Evolutionary conservation across 2,797 vertebrate genomes (phyloP).

Genomic region (Tapera naevia): DNA sequence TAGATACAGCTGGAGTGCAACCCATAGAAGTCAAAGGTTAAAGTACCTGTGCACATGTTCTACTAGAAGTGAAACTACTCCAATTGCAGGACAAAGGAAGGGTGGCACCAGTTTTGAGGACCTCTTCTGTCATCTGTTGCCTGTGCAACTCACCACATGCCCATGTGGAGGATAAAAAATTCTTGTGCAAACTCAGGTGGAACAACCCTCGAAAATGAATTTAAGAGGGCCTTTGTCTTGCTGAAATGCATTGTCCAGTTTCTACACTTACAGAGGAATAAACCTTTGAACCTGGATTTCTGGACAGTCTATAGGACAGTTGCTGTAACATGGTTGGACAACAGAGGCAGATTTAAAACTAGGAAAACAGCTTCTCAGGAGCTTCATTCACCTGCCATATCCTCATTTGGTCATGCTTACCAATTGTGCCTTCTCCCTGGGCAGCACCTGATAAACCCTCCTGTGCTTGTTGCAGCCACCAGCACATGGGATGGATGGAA

Average conservation of each 20-base stretch:
- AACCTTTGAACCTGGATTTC: neutral
- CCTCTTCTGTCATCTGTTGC: constrained; percentile 72
- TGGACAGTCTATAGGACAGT: neutral
- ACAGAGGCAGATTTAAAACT: neutral
- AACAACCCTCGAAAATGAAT: neutral
- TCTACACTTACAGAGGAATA: neutral
- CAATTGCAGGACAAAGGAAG: constrained; percentile 40
- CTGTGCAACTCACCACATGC: constrained; percentile 43
- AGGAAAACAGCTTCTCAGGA: neutral
- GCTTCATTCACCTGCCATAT: too few relatives aligned
- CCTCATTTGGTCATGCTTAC: too few relatives aligned
- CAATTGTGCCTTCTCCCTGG: too few relatives aligned
- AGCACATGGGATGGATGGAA: neutral
- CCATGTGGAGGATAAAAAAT: neutral
- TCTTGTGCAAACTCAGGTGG: neutral
- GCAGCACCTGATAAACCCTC: too few relatives aligned
- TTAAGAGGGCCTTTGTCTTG: neutral
- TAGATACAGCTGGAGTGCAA: neutral
- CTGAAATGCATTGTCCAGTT: neutral
- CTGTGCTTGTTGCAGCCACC: neutral
- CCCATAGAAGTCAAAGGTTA: neutral
- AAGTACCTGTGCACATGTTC: neutral
- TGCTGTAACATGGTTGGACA: neutral
- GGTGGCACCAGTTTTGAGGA: constrained; percentile 35
- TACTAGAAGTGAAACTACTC: neutral